Base-by-base conservation (phyloP, 2,888 invertebrate genomes). In the Ephialtes manifestator region DNA sequence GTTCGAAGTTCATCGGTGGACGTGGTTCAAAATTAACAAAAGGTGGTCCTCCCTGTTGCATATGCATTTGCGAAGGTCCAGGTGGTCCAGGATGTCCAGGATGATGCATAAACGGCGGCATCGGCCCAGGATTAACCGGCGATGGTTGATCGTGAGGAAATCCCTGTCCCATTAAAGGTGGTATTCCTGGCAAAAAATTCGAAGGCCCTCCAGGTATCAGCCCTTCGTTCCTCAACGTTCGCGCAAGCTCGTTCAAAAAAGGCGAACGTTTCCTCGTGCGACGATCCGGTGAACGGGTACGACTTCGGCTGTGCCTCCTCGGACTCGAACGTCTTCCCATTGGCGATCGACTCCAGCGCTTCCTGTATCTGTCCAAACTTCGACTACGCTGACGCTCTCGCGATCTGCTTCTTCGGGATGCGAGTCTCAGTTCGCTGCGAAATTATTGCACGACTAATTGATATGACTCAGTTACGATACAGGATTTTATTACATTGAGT, bases 181-280 rank as follows among this genome's bases (percentile, higher is more conserved):
- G 67, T 67, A 91, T 89, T 43, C 86, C 88, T 2, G 88, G 89
- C 81, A 92, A 88, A 20, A 87, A 83, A 60, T 51, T 65, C 60
- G 82, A 79, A 74, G 71, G 78, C 46, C 39, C 83, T 87, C 70
- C 83, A 51, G 89, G 86, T 18, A 87, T 81, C 18, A 88, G 86
- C 71, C 90, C 90, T 60, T 93, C 93, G 3, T 90, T 89, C 39
- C 90, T 88, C n/a, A 94, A 86, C 43, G 93, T 93, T 28, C 94
- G 89, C 0, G 92, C 90, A n/a, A 94, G 88, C 84, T 94, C 94
- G 77, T 94, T 93, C 84, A 94, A 92, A 75, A 94, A 94, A 0
- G 94, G 94, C 43, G 94, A 94, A 24, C 94, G 91, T 75, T 92
- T 93, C 28, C 94, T 89, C 35, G 81, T 20, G 0, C 94, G 92